Percentiles rank a stretch among this genome's conserved stretches.
Evolutionary conservation across 2,888 invertebrate species (phyloP).

Genomic region (Stratiomys singularior): DNA sequence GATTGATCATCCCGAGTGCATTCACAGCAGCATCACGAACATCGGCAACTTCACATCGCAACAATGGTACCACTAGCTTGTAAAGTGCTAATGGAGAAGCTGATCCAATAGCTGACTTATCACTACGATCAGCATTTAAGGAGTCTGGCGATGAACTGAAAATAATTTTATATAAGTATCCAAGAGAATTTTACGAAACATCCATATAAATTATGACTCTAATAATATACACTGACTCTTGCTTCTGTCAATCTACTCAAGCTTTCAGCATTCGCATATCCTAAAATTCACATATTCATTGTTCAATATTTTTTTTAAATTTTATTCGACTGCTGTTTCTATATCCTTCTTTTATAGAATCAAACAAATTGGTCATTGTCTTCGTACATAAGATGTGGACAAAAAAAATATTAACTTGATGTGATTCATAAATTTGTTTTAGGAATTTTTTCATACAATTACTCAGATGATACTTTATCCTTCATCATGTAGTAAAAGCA

Average conservation of each 20-base stretch:
- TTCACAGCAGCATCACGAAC: slow-evolving; percentile 94
- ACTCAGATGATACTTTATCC: too few species aligned
- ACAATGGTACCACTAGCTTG: slow-evolving; percentile 90
- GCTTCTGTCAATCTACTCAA: background rate
- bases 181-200: background rate
- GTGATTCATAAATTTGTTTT: too few species aligned
- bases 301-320: slow-evolving; percentile 2
- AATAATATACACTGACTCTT: background rate
- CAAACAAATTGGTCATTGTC: too few species aligned
- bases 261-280: background rate
- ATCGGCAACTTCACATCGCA: slow-evolving; percentile 92
- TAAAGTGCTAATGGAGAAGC: slow-evolving; percentile 89
- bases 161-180: slow-evolving; percentile 50
- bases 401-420: too few species aligned
- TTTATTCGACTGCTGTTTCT: too few species aligned
- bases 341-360: too few species aligned
- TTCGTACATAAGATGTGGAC: too few species aligned
- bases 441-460: too few species aligned
- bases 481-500: too few species aligned
- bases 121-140: slow-evolving; percentile 82
- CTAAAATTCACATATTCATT: slow-evolving; percentile 25
- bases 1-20: slow-evolving; percentile 95
- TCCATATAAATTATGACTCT: too few species aligned
- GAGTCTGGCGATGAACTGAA: slow-evolving; percentile 91
- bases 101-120: slow-evolving; percentile 74